Evolutionary conservation across 2,888 invertebrate species (phyloP), one percentile per base, ranked within the genome.

Genomic region (Hydrotaea cyrtoneurina): DNA sequence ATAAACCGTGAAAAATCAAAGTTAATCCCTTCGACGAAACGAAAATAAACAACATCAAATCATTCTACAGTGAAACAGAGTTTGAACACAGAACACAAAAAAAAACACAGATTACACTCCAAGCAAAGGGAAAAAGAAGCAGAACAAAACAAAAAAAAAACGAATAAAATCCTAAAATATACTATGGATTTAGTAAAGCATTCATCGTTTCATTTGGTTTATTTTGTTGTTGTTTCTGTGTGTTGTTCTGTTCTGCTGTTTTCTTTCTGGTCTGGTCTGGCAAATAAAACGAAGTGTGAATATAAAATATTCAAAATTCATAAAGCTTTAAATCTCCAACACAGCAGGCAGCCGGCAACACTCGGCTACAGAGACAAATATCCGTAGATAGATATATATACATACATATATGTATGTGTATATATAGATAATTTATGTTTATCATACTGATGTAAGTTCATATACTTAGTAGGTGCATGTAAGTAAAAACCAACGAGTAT

Each of bases 301-400:
- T 79, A 79, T 82, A 74, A 82, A 85, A 82, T 82, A 85, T 85
- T 82, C 71, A 85, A 82, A 85, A 85, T 80, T 80, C 74, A 71
- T 82, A 82, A 85, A 85, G 77, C 55, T 82, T 74, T 74, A 79
- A 85, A 82, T 85, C 82, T 66, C 59, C 55, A 74, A 74, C 82
- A 80, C 53, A 31, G 7, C 79, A 74, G 72, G 43, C 62, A 79
- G 72, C 15, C 43, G n/a, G 50, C 13, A 1, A 13, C n/a, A n/a
- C n/a, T 50, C n/a, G 50, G 15, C 50, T 50, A 50, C 36, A 31
- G 62, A 36, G 15, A 36, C 55, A 55, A 50, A n/a, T n/a, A 50
- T 13, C 1, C 50, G n/a, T 55, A 21, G 19, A 55, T 19, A 21
- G 5, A 55, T n/a, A 55, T 55, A 15, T 13, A 36, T 59, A 64